These are phyloP conservation scores for Irena cyanogastra DNA, from an alignment of 2,113 vertebrate genomes.

Conservation along the genomic window DNA sequence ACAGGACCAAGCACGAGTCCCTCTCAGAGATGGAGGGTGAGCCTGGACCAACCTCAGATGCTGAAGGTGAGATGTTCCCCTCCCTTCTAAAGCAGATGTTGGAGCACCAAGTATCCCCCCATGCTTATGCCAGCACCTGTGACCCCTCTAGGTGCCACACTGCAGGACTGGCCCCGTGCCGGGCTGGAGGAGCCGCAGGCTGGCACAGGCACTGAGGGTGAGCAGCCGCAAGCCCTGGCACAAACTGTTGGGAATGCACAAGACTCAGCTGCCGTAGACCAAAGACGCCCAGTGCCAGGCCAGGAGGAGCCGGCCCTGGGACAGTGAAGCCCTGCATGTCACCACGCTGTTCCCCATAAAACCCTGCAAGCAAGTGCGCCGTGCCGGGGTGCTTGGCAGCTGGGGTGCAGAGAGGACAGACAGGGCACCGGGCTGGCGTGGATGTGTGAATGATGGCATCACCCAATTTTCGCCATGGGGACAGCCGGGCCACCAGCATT, in stretches of 20 bases:
- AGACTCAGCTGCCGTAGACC: constrained; percentile 34
- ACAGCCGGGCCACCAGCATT: neutral
- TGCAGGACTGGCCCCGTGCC: neutral
- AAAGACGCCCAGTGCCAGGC: neutral
- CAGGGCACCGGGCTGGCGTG: neutral
- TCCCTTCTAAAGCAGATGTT: neutral
- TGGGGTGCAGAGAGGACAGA: neutral
- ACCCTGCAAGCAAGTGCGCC: neutral
- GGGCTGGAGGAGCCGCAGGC: neutral
- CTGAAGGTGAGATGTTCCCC: neutral
- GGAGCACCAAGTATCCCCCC: neutral
- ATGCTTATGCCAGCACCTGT: neutral
- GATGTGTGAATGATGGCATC: neutral
- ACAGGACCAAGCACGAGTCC: constrained; percentile 47
- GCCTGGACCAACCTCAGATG: rapidly evolving
- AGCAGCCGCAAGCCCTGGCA: neutral
- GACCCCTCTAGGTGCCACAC: neutral
- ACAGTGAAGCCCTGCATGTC: constrained; percentile 35
- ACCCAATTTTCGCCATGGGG: rapidly evolving
- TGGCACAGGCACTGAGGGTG: neutral
- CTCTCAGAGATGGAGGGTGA: neutral
- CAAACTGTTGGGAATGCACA: neutral
- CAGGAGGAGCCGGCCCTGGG: neutral
- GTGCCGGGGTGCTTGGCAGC: neutral
- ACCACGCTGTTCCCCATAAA: neutral